These are phyloP conservation scores for Heliothis peltigera DNA, from an alignment of 2,888 invertebrate genomes.

Conservation along the genomic window DNA sequence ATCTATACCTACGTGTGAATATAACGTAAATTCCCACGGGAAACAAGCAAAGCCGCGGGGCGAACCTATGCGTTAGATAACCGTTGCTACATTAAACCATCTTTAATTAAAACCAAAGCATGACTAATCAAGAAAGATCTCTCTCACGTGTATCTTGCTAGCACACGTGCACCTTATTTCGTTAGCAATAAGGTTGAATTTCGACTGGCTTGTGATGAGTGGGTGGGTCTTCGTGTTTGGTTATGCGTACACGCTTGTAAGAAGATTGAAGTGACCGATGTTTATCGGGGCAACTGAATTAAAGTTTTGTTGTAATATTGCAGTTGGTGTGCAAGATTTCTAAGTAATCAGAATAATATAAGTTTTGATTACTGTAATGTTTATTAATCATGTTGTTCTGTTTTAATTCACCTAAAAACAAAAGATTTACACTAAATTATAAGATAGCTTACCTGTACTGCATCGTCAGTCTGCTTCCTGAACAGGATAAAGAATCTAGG, in stretches of 20 bases:
- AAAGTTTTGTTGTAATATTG: constrained; percentile 42
- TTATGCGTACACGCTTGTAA: constrained; percentile 46
- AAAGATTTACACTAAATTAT: no score
- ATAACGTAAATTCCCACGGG: constrained; percentile 52
- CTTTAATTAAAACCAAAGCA: constrained; percentile 46
- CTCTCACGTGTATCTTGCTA: constrained; percentile 30
- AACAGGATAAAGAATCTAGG: no score
- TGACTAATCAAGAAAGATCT: constrained; percentile 15
- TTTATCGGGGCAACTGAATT: constrained; percentile 58
- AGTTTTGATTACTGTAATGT: no score
- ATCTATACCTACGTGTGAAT: constrained; percentile 6
- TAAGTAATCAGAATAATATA: not conserved
- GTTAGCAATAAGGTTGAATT: not conserved
- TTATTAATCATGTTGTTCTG: no score
- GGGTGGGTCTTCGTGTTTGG: constrained; percentile 24
- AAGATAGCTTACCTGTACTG: no score
- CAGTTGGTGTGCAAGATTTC: constrained; percentile 28
- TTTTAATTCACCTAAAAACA: no score
- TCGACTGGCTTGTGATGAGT: not conserved
- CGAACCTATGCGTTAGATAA: constrained; percentile 50
- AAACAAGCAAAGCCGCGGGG: constrained; percentile 49
- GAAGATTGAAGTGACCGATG: constrained; percentile 58
- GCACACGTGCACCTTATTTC: not conserved
- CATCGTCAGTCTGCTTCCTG: no score
- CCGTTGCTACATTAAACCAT: constrained; percentile 56